Base-by-base conservation (phyloP, 2,888 invertebrate genomes). In the Brachyptera risi region DNA sequence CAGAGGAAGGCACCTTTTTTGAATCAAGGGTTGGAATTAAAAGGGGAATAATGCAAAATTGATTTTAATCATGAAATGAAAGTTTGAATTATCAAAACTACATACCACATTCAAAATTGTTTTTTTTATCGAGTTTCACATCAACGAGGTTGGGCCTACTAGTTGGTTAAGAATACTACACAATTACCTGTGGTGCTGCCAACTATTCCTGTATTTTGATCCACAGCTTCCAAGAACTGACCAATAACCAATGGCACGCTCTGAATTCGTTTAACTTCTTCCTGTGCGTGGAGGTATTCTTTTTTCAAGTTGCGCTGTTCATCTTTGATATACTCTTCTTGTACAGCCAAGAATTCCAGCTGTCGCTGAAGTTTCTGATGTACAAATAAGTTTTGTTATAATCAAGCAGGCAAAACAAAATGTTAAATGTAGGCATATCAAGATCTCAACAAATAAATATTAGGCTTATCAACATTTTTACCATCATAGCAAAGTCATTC, bases 321-420 rank as follows among this genome's bases (percentile, higher is more conserved):
- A 83, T 98, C 96, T 77, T 99, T 99, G 59, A 99, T 97, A 74
- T 99, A 99, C 71, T 98, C 97, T 74, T 99, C 99, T 80, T 99
- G 98, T 0, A 99, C 98, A 75, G 96, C 94, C 9, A 99, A 79
- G 75, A 98, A 99, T 75, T 99, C 98, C 23, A 99, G 76, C 79
- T 96, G 95, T 67, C 93, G 87, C 78, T 96, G 96, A 17, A 99
- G 79, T 85, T 96, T 97, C 91, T 95, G 68, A n/a, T n/a, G n/a
- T n/a, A n/a, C n/a, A n/a, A n/a, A n/a, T 59, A 51, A 31, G 23
- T 40, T 60, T 44, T 17, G 42, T 40, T 61, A 66, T 38, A 56
- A n/a, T n/a, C 54, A 38, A 2, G 11, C 42, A 21, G 31, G 15
- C 37, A 44, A 40, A 5, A 49, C 50, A 4, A 4, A 49, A 5